A percentile compares a stretch with the other conserved stretches of the same genome.
Evolutionary conservation across 2,113 vertebrate genomes (phyloP).

Genomic region (Gorsachius goisagi): DNA sequence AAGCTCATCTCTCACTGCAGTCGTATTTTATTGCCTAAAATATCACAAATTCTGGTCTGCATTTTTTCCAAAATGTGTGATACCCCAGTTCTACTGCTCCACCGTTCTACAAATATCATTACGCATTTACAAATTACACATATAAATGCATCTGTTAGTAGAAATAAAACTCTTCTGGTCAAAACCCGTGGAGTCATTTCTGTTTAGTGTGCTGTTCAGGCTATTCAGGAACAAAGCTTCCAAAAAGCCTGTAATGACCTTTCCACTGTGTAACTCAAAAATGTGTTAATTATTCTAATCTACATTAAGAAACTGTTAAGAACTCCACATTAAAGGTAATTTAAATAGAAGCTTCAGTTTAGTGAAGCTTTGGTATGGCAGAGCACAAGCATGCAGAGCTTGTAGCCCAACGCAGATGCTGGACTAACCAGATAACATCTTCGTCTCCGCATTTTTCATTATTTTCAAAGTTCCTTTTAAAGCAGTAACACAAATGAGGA

Average conservation of each 20-base stretch:
- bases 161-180: background rate
- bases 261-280: conserved; percentile 27
- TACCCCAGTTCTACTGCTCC: background rate
- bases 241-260: conserved; percentile 14
- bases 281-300: conserved; percentile 37
- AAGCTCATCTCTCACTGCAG: background rate
- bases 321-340: conserved; percentile 27
- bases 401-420: background rate
- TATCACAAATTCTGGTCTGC: background rate
- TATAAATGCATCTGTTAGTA: background rate
- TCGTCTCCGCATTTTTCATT: background rate
- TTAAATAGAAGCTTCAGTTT: conserved; percentile 36
- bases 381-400: background rate
- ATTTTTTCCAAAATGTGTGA: background rate
- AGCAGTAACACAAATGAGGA: background rate
- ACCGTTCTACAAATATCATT: background rate
- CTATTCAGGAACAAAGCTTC: conserved; percentile 33
- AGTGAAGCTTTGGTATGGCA: conserved; percentile 3
- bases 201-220: background rate
- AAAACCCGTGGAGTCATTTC: background rate
- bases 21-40: background rate
- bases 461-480: background rate
- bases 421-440: background rate
- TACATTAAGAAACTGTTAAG: conserved; percentile 35
- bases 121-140: background rate